phyloP scores from a whole-genome alignment of 2,797 vertebrate genomes.

The Lateolabrax maculatus region DNA sequence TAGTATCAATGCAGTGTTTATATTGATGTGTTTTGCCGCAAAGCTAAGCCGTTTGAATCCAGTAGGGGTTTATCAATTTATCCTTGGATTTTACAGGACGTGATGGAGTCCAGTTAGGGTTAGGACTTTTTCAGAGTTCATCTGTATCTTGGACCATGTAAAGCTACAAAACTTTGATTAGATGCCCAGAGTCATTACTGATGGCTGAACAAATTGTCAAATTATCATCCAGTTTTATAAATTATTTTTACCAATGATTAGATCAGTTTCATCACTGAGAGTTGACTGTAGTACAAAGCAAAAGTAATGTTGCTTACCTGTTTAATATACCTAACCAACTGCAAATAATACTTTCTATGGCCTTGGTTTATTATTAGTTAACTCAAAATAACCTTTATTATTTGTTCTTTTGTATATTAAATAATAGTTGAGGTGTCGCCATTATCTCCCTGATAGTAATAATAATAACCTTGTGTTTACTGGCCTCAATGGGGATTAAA shows the following conservation, averaged over 20 bases:
- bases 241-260: neutral
- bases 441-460: neutral
- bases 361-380: neutral
- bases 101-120: neutral
- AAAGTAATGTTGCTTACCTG: neutral
- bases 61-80: conserved; percentile 34
- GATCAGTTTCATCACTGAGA: neutral
- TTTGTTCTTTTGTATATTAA: neutral
- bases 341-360: neutral
- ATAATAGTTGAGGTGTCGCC: neutral
- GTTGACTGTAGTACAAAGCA: neutral
- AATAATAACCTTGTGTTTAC: neutral
- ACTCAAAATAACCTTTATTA: neutral
- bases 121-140: too few species aligned
- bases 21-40: conserved; percentile 39
- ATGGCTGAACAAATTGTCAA: too few species aligned
- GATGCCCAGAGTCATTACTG: too few species aligned
- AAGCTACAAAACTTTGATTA: neutral
- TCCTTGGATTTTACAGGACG: neutral
- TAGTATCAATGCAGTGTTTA: conserved; percentile 30
- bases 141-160: neutral
- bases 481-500: neutral
- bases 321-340: neutral
- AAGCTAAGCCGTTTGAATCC: conserved; percentile 23
- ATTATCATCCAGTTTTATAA: too few species aligned